Conservation (phyloP, 1,140 invertebrate species). For the Cydia fagiglandana region DNA sequence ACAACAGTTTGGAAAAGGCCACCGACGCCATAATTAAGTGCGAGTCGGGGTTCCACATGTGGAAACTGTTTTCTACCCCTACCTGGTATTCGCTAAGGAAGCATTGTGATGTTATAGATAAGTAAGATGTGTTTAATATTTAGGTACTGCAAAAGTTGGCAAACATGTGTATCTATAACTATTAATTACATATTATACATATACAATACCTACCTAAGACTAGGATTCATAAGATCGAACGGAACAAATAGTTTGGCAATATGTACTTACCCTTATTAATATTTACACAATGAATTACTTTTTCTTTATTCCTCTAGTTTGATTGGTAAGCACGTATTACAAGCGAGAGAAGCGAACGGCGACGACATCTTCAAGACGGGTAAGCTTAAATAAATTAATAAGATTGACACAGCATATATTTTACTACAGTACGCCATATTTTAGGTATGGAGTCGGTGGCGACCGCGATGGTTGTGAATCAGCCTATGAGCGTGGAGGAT, state of each 20-base stretch:
- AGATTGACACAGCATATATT: not conserved
- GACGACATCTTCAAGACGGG: slow-evolving; percentile 6
- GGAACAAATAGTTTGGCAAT: no score
- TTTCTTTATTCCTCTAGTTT: slow-evolving; percentile 60
- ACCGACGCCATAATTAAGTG: slow-evolving; percentile 82
- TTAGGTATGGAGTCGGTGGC: slow-evolving; percentile 59
- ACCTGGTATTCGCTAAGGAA: slow-evolving; percentile 80
- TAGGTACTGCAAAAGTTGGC: no score
- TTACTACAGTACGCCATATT: slow-evolving; percentile 22
- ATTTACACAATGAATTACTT: not conserved
- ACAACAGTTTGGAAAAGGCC: slow-evolving; percentile 80
- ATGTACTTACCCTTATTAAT: no score
- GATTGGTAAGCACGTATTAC: slow-evolving; percentile 67
- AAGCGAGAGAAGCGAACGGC: slow-evolving; percentile 53
- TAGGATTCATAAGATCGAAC: no score
- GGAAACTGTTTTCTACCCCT: slow-evolving; percentile 84
- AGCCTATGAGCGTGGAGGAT: slow-evolving; percentile 80
- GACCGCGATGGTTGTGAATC: slow-evolving; percentile 76
- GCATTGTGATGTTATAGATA: slow-evolving; percentile 80
- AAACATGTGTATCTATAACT: no score
- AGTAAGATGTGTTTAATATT: slow-evolving; percentile 52
- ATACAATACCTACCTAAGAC: no score
- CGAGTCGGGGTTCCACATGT: slow-evolving; percentile 82
- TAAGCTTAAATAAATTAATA: not conserved
- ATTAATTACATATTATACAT: no score